Base-by-base conservation (phyloP, 2,888 invertebrate genomes). In the Mystacides longicornis region DNA sequence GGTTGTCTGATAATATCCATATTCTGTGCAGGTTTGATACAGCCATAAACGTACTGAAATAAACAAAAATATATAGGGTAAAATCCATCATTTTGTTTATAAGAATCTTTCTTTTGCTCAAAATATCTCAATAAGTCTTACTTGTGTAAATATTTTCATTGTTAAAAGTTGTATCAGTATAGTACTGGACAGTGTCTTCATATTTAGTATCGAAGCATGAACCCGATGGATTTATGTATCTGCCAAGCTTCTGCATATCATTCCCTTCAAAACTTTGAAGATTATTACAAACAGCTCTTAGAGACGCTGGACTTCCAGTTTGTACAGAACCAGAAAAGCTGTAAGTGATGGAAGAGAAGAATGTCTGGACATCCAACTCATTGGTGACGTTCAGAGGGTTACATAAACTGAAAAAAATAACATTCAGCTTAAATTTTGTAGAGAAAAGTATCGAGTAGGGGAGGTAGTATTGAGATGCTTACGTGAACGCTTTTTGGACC, bases 21-120 rank as follows among this genome's bases (percentile, higher is more conserved):
- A 92, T 73, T 93, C 91, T 51, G 85, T 85, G 69, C 93, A 93
- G 0, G 89, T 89, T 71, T 93, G 92, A 68, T 87, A 90, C 1
- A 77, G 79, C 91, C 92, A 92, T 48, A 84, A 80, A 1, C 89
- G 81, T 68, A 77, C 87, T 86, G 69, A 23, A 70, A 55, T 21
- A 7, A n/a, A 27, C n/a, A 52, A 18, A n/a, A n/a, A n/a, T n/a
- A n/a, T n/a, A n/a, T n/a, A n/a, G n/a, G n/a, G n/a, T n/a, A n/a
- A n/a, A n/a, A n/a, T n/a, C n/a, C n/a, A n/a, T n/a, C n/a, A n/a
- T n/a, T n/a, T n/a, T n/a, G n/a, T n/a, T n/a, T n/a, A 23, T n/a
- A 27, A n/a, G n/a, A n/a, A n/a, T 19, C 33, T 3, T 18, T n/a
- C 27, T 42, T 18, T 19, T 55, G 16, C 4, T 23, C 20, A 27